A percentile compares a stretch with the other conserved stretches of the same genome.
Conservation (phyloP, 2,888 invertebrate species). For the Melieria crassipennis region DNA sequence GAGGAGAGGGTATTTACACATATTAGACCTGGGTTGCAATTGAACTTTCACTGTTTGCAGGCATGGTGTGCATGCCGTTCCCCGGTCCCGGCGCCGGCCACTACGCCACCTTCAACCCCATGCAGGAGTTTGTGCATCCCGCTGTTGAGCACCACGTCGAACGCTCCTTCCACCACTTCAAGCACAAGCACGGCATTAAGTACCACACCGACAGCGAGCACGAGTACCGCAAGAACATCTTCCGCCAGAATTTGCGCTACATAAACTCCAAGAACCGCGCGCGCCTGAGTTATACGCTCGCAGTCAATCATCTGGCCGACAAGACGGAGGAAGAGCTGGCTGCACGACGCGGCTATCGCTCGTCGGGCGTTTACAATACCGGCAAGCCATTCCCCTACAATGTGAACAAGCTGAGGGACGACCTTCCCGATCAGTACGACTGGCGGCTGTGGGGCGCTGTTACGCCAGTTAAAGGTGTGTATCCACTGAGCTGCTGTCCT, state of each 20-base stretch:
- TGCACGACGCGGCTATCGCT: slow-evolving; percentile 75
- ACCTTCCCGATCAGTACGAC: slow-evolving; percentile 81
- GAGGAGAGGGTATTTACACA: not conserved
- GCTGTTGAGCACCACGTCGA: slow-evolving; percentile 78
- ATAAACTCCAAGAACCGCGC: slow-evolving; percentile 86
- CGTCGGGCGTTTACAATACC: slow-evolving; percentile 74
- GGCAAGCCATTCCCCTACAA: slow-evolving; percentile 84
- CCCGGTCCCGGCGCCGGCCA: slow-evolving; percentile 90
- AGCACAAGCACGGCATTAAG: slow-evolving; percentile 74
- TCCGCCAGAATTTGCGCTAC: slow-evolving; percentile 86
- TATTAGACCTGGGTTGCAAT: not conserved
- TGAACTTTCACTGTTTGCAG: slow-evolving; percentile 61
- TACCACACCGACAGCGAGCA: slow-evolving; percentile 77
- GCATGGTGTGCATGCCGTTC: slow-evolving; percentile 77
- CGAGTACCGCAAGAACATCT: slow-evolving; percentile 76
- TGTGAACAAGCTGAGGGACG: slow-evolving; percentile 67
- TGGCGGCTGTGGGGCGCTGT: slow-evolving; percentile 95
- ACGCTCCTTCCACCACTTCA: slow-evolving; percentile 78
- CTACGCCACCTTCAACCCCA: slow-evolving; percentile 89
- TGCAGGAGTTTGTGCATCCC: slow-evolving; percentile 87
- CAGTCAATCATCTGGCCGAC: slow-evolving; percentile 90
- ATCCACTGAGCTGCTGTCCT: not conserved
- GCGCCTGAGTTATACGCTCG: slow-evolving; percentile 76
- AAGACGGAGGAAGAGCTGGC: slow-evolving; percentile 79
- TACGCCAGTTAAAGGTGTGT: slow-evolving; percentile 87